Percentiles rank a stretch among this genome's conserved stretches.
Evolutionary conservation across 2,797 vertebrate genomes (phyloP).

Genomic region (Hybognathus amarus): DNA sequence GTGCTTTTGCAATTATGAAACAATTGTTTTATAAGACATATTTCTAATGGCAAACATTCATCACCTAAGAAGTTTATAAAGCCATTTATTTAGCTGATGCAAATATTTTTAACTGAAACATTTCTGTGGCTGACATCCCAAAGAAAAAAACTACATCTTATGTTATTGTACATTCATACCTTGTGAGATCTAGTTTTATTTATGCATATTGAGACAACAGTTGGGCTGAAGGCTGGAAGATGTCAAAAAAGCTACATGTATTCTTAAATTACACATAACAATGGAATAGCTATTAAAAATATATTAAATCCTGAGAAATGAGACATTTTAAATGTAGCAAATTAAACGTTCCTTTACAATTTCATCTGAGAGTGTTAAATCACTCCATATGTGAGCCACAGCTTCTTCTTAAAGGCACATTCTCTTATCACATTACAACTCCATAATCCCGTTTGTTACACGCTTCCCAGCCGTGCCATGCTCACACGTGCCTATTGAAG

Average conservation of each 20-base stretch:
- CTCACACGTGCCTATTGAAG: conserved; percentile 36
- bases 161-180: conserved; percentile 35
- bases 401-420: conserved; percentile 44
- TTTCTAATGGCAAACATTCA: not conserved
- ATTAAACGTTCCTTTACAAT: conserved; percentile 21
- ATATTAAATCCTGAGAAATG: conserved; percentile 47
- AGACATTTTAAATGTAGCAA: conserved; percentile 33
- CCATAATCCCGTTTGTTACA: not conserved
- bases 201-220: conserved; percentile 22
- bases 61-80: conserved; percentile 25
- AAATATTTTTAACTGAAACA: conserved; percentile 13
- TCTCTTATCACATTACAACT: conserved; percentile 5
- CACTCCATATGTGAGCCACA: conserved; percentile 40
- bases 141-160: conserved; percentile 3
- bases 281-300: conserved; percentile 41
- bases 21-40: not conserved
- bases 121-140: conserved; percentile 25
- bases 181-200: conserved; percentile 16
- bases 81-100: conserved; percentile 39
- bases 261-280: conserved; percentile 22
- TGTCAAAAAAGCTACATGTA: conserved; percentile 15
- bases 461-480: conserved; percentile 26
- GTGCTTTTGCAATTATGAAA: not conserved
- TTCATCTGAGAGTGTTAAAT: conserved; percentile 32
- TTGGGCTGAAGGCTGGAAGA: conserved; percentile 16